phyloP scores from a whole-genome alignment of 2,113 vertebrate genomes.

The Sturnus vulgaris region DNA sequence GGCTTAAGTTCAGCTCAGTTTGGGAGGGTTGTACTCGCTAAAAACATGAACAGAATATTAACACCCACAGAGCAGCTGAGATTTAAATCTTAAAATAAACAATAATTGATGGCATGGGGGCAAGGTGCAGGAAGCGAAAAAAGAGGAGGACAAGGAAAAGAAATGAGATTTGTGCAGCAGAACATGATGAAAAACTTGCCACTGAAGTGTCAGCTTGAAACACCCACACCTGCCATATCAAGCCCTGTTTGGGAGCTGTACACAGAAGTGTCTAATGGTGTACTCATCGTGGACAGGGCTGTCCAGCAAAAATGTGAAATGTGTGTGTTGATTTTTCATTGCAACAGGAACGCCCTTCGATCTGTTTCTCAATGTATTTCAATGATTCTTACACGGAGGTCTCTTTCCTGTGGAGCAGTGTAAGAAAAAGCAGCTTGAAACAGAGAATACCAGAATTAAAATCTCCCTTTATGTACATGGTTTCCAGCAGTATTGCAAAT shows the following conservation, averaged over 20 bases:
- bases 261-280: not conserved
- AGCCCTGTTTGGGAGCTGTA: not conserved
- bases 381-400: not conserved
- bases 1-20: not conserved
- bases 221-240: not conserved
- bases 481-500: not conserved
- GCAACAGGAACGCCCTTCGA: not conserved
- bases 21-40: not conserved
- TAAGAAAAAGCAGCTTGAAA: not conserved
- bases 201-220: not conserved
- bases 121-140: not conserved
- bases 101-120: not conserved
- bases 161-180: not conserved
- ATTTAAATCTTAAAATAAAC: not conserved
- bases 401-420: not conserved
- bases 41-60: not conserved
- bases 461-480: not conserved
- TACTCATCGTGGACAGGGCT: rapidly evolving
- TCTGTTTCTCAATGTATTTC: not conserved
- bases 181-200: not conserved
- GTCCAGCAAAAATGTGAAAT: not conserved
- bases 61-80: not conserved
- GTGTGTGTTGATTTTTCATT: not conserved
- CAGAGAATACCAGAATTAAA: not conserved
- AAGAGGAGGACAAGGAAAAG: not conserved